A percentile compares a stretch with the other conserved stretches of the same genome.
phyloP scores from a whole-genome alignment of 2,113 vertebrate species.

The Asarcornis scutulata region DNA sequence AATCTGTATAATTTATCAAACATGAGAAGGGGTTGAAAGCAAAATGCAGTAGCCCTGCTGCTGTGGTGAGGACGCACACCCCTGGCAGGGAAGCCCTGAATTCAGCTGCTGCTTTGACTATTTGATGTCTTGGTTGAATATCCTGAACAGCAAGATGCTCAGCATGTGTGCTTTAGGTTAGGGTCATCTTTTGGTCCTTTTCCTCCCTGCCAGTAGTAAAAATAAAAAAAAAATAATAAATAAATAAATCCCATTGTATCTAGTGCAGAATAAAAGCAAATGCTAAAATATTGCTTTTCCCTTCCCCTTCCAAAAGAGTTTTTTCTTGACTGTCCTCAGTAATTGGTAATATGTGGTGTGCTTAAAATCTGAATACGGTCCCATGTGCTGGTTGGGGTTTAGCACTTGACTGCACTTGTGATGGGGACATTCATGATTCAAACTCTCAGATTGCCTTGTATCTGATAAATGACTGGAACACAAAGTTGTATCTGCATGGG shows the following conservation, averaged over 20 bases:
- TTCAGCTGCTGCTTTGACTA: not conserved
- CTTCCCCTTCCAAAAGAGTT: not conserved
- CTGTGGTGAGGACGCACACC: not conserved
- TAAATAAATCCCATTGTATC: not conserved
- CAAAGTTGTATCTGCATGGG: rapidly evolving
- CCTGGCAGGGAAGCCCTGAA: not conserved
- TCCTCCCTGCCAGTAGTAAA: not conserved
- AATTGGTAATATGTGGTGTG: rapidly evolving
- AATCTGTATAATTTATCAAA: not conserved
- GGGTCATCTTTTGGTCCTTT: not conserved
- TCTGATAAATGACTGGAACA: not conserved
- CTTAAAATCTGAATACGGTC: not conserved
- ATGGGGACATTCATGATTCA: not conserved
- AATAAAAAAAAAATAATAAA: not conserved
- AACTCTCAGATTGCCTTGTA: not conserved
- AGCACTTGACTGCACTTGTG: not conserved
- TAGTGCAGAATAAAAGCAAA: not conserved
- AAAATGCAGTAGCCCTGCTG: not conserved
- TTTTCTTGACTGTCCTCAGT: not conserved
- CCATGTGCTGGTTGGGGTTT: not conserved
- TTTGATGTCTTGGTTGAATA: not conserved
- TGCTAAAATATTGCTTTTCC: not conserved
- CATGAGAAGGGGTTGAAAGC: not conserved
- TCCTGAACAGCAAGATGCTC: not conserved
- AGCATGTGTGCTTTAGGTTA: rapidly evolving